These are phyloP conservation scores for Scolanthus callimorphus DNA, from an alignment of 92 coral and sea anemone genomes.

Conservation along the genomic window DNA sequence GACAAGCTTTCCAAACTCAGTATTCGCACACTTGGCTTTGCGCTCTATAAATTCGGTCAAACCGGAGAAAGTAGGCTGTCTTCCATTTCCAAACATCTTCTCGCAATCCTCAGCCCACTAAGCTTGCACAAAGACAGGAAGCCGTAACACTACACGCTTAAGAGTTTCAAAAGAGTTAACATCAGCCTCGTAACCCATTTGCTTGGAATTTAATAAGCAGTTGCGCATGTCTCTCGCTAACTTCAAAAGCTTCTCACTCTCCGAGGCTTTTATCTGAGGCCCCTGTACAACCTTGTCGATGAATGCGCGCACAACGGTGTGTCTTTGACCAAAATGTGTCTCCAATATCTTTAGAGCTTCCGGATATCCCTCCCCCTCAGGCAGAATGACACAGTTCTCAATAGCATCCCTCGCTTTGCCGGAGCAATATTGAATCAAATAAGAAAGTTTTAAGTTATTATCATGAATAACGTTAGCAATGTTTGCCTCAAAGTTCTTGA, in stretches of 20 bases:
- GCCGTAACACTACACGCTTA: conserved; percentile 32
- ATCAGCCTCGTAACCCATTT: conserved; percentile 35
- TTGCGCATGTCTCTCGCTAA: conserved; percentile 53
- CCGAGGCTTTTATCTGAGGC: conserved; percentile 24
- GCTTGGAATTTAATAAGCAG: conserved; percentile 31
- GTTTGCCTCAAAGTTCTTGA: too few species aligned
- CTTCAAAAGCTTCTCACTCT: conserved; percentile 24
- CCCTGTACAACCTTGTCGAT: conserved; percentile 32
- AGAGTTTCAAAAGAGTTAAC: conserved; percentile 43
- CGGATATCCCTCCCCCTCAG: too few species aligned
- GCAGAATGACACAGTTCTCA: conserved; percentile 52
- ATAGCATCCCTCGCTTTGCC: too few species aligned
- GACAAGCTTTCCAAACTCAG: conserved; percentile 33
- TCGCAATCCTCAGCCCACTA: conserved; percentile 50
- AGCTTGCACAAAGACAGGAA: conserved; percentile 43
- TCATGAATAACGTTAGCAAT: too few species aligned
- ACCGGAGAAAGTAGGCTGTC: conserved; percentile 26
- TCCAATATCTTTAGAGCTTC: too few species aligned
- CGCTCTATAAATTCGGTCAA: conserved; percentile 23
- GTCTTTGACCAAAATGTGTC: too few species aligned
- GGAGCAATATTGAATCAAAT: too few species aligned
- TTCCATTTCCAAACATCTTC: conserved; percentile 12
- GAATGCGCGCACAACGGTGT: conserved; percentile 35
- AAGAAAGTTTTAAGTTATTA: too few species aligned
- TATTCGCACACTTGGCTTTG: conserved; percentile 35